Evolutionary conservation across 2,888 invertebrate species (phyloP), one percentile per base, ranked within the genome.

Genomic region (Andrena fulva): DNA sequence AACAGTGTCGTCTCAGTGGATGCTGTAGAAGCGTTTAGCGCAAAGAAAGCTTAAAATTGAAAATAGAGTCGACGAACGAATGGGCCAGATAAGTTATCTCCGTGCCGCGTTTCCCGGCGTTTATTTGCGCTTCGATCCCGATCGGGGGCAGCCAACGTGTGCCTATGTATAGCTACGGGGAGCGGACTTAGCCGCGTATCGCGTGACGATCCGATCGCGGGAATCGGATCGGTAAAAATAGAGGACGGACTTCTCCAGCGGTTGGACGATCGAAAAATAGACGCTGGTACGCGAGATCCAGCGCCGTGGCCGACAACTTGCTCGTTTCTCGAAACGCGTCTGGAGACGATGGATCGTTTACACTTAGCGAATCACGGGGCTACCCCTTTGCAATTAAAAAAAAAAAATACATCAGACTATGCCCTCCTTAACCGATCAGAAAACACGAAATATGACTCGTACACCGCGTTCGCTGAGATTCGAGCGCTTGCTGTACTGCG

Each of bases 91-190:
- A 66, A 77, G 63, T 73, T 69, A 82, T 82, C 72, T 66, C 35
- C 54, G 67, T 31, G 70, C n/a, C 48, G 48, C 60, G 69, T 66
- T 69, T 42, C 69, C 50, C 86, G 24, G 80, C 89, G 90, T 93
- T 92, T 92, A 92, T 93, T 93, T 92, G 91, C 87, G 92, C 81
- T 91, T 91, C 89, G 85, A 91, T 92, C 91, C 54, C 89, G 89
- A 92, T 90, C 88, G 89, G 81, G 87, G 84, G 88, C 91, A 91
- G 88, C 89, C 90, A 88, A 66, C 81, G 73, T 78, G 82, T 85
- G 87, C 77, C 90, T 90, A 91, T 91, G 88, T 91, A 89, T 92
- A 92, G 90, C 80, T 75, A 56, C 70, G 52, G 56, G 56, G 67
- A 76, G 81, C 73, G 70, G 84, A 68, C 71, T 80, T 86, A 62